Base-by-base conservation (phyloP, 2,113 vertebrate species). In the Vireo altiloquus region DNA sequence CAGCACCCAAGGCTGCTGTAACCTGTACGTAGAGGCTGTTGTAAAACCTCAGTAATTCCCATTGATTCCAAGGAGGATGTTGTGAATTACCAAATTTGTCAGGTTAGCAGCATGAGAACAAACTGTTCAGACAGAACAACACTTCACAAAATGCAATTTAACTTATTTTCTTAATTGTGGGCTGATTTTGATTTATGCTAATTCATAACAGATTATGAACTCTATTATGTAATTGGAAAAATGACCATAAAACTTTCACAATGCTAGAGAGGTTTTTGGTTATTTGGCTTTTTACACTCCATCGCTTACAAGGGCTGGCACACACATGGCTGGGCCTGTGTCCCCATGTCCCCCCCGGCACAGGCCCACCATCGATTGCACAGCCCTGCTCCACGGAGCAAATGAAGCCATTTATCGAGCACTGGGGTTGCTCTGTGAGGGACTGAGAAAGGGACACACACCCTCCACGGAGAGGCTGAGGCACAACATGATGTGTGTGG, bases 101-200 rank as follows among this genome's bases (percentile, higher is more conserved):
- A 93, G 63, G 46, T 76, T 42, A 84, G 72, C 88, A 37, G 61
- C 27, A 70, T 0, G 0, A 63, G 20, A 85, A 60, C 68, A 66
- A 68, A 60, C 87, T 47, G 30, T 13, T 53, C 71, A 53, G 44
- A 68, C 56, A 89, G 27, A 86, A 71, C 31, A 84, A 87, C 35
- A 70, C 72, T 72, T 74, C 35, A 10, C 31, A 70, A 94, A 88
- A 91, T 30, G 17, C 66, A 68, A 22, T 76, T 89, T 65, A 57
- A 94, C 42, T 72, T 83, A 81, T 87, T 86, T 85, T 60, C 93
- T 82, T 87, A 96, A 94, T 37, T 89, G 74, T 27, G 59, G 50
- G 46, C 60, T 68, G 82, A 82, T 90, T 71, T 53, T 44, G 76
- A 57, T 57, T 91, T 81, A 75, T 25, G 70, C 56, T 87, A 90